Evolutionary conservation across 2,797 vertebrate species (phyloP), one percentile per base, ranked within the genome.

Genomic region (Alosa sapidissima): DNA sequence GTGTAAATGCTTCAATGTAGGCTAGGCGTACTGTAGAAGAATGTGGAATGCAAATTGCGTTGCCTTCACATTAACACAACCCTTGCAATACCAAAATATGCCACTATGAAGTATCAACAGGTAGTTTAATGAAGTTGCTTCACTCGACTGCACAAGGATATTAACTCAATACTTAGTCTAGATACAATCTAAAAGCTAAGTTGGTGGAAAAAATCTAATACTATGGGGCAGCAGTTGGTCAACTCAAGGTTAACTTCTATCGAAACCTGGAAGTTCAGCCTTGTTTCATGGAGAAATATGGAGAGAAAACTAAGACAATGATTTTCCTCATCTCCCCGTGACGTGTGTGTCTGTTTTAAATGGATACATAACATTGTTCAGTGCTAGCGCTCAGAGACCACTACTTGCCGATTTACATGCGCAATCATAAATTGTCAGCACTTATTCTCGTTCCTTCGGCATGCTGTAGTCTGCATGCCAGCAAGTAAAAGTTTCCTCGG

Each of bases 401-500:
- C 13, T 52, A 55, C 54, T 62, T n/a, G 55, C 3, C 3, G 19
- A 21, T n/a, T 21, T 58, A 51, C 8, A 51, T 10, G 49, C 7
- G 19, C 55, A 58, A 10, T 58, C 6, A 58, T n/a, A 58, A 55
- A 19, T 36, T 24, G 65, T 2, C 65, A 72, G 36, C 65, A 28
- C n/a, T 1, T 1, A 9, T 36, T 68, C 28, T 3, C 9, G 10
- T 28, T 78, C 6, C 5, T 47, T n/a, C 8, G 41, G 19, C 72
- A 78, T 47, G 72, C 72, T 45, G 72, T 19, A 47, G 72, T 72
- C 41, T 78, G 72, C 72, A 78, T 78, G 16, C 19, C 41, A 47
- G 8, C 6, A 45, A 78, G 11, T 78, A 45, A 78, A 72, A 72
- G 36, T 78, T 78, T 41, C 5, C 10, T 78, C 72, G 11, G 72